Evolutionary conservation across 2,113 vertebrate species (phyloP), one percentile per base, ranked within the genome.

Genomic region (Isichthys henryi): DNA sequence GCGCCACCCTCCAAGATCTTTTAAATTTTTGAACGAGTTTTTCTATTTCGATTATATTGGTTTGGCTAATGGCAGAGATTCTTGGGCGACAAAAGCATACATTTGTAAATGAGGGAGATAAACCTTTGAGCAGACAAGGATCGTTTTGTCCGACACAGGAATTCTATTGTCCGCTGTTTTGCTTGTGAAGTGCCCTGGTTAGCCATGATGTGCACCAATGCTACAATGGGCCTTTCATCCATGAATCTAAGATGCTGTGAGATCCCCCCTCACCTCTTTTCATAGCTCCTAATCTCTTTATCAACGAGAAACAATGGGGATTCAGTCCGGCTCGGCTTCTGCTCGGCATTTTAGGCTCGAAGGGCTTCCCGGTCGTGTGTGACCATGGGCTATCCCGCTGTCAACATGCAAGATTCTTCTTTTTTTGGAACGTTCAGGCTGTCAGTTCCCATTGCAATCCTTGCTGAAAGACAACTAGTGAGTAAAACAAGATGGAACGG

Each of bases 101-200:
- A 97, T 98, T 98, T 98, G 97, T 98, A 98, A 98, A 97, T 98
- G 95, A 96, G 96, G 95, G 95, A 96, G 97, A 98, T 97, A 97
- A 97, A 96, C 96, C 94, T 95, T 94, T 95, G 95, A 94, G 93
- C 91, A 95, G 95, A 98, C 97, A 99, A 98, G 96, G 96, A 94
- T 92, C 91, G 95, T 97, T 99, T 98, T 98, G 97, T 98, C 94
- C 92, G 39, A 97, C 95, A 97, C 96, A 97, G 95, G 96, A 97
- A 97, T 98, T 96, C 96, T 96, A 96, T 97, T 97, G 96, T 97
- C 93, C 94, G 90, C 90, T 90, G 94, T 95, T 96, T 96, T 93
- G 95, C 95, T 97, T 96, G 95, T 97, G 96, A 97, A 97, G 97
- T 96, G 95, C 95, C 94, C 94, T 90, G 95, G 95, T 96, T 97